Conservation (phyloP, 1,140 invertebrate species). For the Gryon sp. region DNA sequence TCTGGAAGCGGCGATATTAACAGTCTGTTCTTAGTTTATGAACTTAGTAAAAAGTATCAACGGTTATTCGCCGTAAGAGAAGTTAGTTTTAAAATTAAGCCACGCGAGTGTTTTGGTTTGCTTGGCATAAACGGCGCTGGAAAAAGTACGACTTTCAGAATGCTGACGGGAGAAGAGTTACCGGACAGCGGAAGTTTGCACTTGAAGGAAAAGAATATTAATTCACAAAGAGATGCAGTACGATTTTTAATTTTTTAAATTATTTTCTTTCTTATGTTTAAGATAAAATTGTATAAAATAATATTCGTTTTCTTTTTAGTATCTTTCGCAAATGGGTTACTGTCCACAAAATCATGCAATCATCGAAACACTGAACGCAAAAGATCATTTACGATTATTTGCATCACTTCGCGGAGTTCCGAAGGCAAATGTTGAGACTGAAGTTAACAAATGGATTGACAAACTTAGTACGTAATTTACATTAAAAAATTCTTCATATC, state of each 20-base stretch:
- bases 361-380: slow-evolving; percentile 84
- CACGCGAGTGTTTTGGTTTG: slow-evolving; percentile 92
- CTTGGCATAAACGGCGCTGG: slow-evolving; percentile 93
- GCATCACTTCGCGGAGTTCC: slow-evolving; percentile 83
- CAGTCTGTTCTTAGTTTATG: slow-evolving; percentile 74
- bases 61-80: slow-evolving; percentile 86
- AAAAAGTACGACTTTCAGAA: slow-evolving; percentile 93
- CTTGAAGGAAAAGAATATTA: slow-evolving; percentile 71
- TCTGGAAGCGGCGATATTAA: slow-evolving; percentile 31
- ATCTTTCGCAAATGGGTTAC: slow-evolving; percentile 82
- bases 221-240: slow-evolving; percentile 78
- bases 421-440: slow-evolving; percentile 77
- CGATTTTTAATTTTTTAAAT: slow-evolving; percentile 5
- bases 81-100: slow-evolving; percentile 83
- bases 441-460: slow-evolving; percentile 79
- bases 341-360: slow-evolving; percentile 87
- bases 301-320: slow-evolving; percentile 69
- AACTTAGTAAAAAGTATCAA: slow-evolving; percentile 86
- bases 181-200: slow-evolving; percentile 83
- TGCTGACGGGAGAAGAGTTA: slow-evolving; percentile 90
- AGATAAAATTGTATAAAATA: background rate
- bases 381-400: slow-evolving; percentile 85
- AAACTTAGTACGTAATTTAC: slow-evolving; percentile 78
- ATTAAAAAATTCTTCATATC: too few relatives aligned
- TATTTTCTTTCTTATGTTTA: background rate